Evolutionary conservation across 2,888 invertebrate genomes (phyloP).

Genomic region (Alentia gelatinosa): DNA sequence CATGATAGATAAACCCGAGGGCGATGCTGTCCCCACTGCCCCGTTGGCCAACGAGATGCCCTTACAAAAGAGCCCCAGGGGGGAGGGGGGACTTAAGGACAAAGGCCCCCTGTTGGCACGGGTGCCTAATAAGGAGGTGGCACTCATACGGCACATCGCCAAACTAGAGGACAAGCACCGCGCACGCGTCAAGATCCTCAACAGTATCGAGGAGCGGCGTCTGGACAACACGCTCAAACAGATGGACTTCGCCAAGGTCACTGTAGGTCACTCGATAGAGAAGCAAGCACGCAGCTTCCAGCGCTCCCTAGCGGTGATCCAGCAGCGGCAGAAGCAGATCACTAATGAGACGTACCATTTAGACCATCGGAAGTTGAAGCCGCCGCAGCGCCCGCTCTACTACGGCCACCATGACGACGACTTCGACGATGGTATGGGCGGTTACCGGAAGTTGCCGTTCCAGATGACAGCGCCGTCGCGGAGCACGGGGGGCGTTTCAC

Average conservation of each 20-base stretch:
- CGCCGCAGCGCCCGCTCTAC: neutral
- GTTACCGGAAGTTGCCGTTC: neutral
- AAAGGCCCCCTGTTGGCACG: neutral
- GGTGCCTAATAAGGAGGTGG: neutral
- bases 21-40: neutral
- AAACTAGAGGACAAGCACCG: conserved; percentile 48
- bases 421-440: neutral
- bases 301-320: conserved; percentile 5
- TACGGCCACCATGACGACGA: too few species aligned
- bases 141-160: neutral
- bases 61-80: neutral
- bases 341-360: neutral
- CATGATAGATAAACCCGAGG: neutral
- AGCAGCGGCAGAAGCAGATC: conserved; percentile 33
- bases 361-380: neutral
- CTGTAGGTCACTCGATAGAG: conserved; percentile 26
- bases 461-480: neutral
- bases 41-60: neutral
- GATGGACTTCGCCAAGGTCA: conserved; percentile 39
- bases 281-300: neutral
- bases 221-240: conserved; percentile 8
- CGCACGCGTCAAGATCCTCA: conserved; percentile 27
- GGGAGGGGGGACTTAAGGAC: neutral
- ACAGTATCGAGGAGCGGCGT: conserved; percentile 8
- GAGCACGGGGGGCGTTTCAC: neutral